Conservation (phyloP, 1,140 invertebrate species). For the Drosophila mayri region DNA sequence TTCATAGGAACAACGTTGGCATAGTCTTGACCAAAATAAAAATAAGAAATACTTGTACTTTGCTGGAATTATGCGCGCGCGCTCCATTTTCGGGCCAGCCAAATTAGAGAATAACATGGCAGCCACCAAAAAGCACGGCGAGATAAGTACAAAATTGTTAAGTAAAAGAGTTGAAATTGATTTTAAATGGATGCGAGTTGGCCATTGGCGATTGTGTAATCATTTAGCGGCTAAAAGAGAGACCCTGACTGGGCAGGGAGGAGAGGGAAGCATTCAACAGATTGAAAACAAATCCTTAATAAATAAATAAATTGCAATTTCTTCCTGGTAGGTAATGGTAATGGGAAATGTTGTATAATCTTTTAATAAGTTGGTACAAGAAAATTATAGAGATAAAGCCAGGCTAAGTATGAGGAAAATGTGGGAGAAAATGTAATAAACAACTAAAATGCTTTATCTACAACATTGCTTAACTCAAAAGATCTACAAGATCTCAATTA, state of each 20-base stretch:
- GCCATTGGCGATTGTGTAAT: constrained; percentile 53
- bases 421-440: background rate
- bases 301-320: constrained; percentile 5
- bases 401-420: background rate
- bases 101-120: constrained; percentile 69
- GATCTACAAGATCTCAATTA: background rate
- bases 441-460: background rate
- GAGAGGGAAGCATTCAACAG: background rate
- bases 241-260: background rate
- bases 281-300: constrained; percentile 3
- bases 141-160: constrained; percentile 47
- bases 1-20: constrained; percentile 16
- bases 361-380: background rate
- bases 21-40: constrained; percentile 38
- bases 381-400: background rate
- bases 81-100: constrained; percentile 59
- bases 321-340: background rate
- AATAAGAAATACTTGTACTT: constrained; percentile 13
- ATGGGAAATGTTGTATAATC: background rate
- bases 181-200: constrained; percentile 51
- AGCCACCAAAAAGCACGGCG: constrained; percentile 27
- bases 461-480: background rate
- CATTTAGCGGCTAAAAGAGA: constrained; percentile 14
- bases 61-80: constrained; percentile 50
- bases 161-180: constrained; percentile 70